These are phyloP conservation scores for Altica lythri DNA, from an alignment of 2,888 invertebrate genomes.

Conservation along the genomic window DNA sequence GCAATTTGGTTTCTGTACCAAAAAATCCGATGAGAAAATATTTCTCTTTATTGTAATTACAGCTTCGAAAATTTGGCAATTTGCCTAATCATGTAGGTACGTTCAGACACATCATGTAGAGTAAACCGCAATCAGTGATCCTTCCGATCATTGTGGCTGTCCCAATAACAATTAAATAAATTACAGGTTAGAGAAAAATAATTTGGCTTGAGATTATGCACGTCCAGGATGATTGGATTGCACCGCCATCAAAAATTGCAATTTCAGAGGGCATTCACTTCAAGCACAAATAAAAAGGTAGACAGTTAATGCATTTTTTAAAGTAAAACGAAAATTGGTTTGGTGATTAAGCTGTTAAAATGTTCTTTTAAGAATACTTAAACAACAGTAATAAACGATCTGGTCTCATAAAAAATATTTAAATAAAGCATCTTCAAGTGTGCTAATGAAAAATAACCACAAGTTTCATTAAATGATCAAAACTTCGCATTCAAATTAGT, in stretches of 20 bases:
- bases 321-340: not conserved
- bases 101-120: too few species aligned
- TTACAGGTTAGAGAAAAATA: slow-evolving; percentile 25
- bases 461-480: too few species aligned
- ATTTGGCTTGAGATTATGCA: slow-evolving; percentile 16
- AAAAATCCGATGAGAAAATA: too few species aligned
- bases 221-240: slow-evolving; percentile 17
- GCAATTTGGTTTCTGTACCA: too few species aligned
- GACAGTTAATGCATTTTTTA: not conserved
- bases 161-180: slow-evolving; percentile 19
- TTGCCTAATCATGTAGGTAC: too few species aligned
- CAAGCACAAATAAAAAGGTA: not conserved
- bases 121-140: slow-evolving; percentile 2
- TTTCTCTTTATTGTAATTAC: too few species aligned
- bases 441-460: too few species aligned
- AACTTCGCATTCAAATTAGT: slow-evolving; percentile 3
- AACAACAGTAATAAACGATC: not conserved
- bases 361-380: too few species aligned
- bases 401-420: too few species aligned
- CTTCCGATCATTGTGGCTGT: not conserved
- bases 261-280: not conserved
- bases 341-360: not conserved
- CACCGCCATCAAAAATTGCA: slow-evolving; percentile 17
- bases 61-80: too few species aligned
- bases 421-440: too few species aligned